Evolutionary conservation across 30 jellyfish, hydroid and myxozoan genomes (phyloP).

Genomic region (Aurelia aurita): DNA sequence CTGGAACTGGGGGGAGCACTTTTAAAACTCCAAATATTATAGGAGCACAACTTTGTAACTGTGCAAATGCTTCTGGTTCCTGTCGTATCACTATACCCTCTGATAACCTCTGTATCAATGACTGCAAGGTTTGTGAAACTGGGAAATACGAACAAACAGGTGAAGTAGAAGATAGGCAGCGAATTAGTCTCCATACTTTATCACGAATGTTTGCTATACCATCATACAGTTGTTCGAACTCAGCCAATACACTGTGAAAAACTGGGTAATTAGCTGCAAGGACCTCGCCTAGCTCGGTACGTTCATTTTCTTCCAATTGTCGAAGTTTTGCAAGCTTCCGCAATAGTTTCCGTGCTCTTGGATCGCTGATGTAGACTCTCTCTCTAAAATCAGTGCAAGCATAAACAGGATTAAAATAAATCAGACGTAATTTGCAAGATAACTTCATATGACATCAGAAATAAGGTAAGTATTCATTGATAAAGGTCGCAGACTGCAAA

Average conservation of each 20-base stretch:
- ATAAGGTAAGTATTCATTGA: no score
- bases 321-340: no score
- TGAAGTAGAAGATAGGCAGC: not conserved
- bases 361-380: no score
- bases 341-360: no score
- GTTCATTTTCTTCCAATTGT: no score
- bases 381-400: no score
- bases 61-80: not conserved
- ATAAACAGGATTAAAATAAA: no score
- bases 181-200: not conserved
- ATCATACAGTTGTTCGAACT: constrained; percentile 2
- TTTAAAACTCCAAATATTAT: constrained; percentile 1
- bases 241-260: not conserved
- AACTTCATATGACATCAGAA: no score
- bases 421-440: no score
- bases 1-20: not conserved
- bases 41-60: constrained; percentile 3
- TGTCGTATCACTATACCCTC: not conserved
- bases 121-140: not conserved
- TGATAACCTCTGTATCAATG: not conserved
- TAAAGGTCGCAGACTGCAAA: no score
- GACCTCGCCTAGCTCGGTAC: no score
- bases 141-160: constrained; percentile 15
- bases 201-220: not conserved
- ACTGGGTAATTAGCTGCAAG: no score